These are phyloP conservation scores for Sinelater perroti DNA, from an alignment of 2,888 invertebrate genomes.

Conservation along the genomic window DNA sequence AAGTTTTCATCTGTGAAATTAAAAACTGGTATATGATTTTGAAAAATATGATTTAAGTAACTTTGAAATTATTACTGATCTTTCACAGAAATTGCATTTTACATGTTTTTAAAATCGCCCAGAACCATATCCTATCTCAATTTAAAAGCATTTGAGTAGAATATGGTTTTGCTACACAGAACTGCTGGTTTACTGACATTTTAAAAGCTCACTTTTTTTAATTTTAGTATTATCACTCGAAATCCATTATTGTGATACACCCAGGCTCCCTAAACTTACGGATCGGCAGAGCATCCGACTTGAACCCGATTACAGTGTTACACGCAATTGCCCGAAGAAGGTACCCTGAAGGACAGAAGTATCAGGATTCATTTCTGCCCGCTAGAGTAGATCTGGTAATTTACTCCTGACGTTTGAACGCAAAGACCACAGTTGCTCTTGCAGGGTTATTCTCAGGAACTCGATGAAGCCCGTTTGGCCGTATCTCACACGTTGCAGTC, in stretches of 20 bases:
- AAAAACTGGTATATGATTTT: no score
- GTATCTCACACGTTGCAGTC: conserved; percentile 88
- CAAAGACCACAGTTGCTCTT: conserved; percentile 21
- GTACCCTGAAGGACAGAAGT: conserved; percentile 61
- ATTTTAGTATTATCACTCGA: conserved; percentile 76
- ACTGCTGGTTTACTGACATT: not conserved
- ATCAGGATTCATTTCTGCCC: conserved; percentile 74
- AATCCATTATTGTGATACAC: conserved; percentile 91
- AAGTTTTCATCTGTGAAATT: no score
- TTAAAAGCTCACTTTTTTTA: no score
- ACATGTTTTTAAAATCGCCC: no score
- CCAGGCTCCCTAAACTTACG: conserved; percentile 91
- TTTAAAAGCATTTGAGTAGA: no score
- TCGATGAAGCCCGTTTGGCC: conserved; percentile 84
- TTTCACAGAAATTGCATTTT: no score
- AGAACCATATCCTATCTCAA: no score
- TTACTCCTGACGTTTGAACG: conserved; percentile 17
- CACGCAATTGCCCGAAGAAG: conserved; percentile 85
- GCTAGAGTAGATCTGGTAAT: conserved; percentile 66
- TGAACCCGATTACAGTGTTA: conserved; percentile 83
- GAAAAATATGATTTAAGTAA: no score
- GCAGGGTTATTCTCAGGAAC: conserved; percentile 71
- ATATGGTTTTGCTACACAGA: no score
- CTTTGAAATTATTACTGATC: no score
- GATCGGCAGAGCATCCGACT: conserved; percentile 90